phyloP scores from a whole-genome alignment of 2,113 vertebrate species.

The Lathamus discolor region DNA sequence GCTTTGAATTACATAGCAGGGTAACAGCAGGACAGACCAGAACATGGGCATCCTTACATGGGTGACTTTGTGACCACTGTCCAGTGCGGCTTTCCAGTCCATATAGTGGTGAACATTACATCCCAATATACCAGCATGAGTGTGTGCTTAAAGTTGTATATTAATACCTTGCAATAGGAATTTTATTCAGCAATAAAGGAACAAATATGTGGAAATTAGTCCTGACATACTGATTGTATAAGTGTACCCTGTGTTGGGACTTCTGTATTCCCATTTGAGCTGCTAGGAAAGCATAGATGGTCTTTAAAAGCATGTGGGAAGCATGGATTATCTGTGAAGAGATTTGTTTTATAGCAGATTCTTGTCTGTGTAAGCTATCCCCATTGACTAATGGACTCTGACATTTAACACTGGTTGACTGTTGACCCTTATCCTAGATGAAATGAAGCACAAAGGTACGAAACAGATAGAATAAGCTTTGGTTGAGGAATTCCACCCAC shows the following conservation, averaged over 20 bases:
- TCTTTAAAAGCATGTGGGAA: neutral
- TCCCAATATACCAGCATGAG: neutral
- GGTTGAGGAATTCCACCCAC: neutral
- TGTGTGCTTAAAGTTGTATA: accelerated
- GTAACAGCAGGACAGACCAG: neutral
- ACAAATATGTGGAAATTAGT: neutral
- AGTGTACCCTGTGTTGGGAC: neutral
- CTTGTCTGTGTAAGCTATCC: neutral
- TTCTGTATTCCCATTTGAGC: neutral
- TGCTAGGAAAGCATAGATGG: neutral
- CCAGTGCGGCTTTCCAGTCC: neutral
- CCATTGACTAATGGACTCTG: neutral
- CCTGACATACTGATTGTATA: no score
- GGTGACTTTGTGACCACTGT: neutral
- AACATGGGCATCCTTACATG: accelerated
- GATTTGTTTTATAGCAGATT: neutral
- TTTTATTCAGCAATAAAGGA: neutral
- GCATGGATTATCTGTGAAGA: neutral
- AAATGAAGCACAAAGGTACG: neutral
- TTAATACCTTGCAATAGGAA: neutral
- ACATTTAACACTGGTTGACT: neutral
- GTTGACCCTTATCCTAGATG: neutral
- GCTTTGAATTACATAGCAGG: accelerated
- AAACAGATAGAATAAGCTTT: neutral
- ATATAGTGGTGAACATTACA: neutral